Evolutionary conservation across 2,888 invertebrate genomes (phyloP).

Genomic region (Cerceris rybyensis): DNA sequence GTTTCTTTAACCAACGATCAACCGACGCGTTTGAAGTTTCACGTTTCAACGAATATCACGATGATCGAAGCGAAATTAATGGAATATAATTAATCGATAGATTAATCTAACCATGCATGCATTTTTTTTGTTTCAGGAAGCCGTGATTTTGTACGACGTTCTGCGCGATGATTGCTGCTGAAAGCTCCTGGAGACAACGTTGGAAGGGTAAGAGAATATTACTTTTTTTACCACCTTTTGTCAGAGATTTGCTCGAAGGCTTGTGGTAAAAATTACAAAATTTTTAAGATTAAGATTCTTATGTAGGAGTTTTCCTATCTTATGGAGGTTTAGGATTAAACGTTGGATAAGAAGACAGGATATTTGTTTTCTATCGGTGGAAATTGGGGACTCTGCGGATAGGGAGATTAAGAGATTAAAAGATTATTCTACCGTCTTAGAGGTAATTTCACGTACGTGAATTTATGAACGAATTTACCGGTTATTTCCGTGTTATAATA

Average conservation of each 20-base stretch:
- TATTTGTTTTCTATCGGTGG: too few species aligned
- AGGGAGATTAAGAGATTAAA: too few species aligned
- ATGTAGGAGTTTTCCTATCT: too few species aligned
- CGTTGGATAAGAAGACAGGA: too few species aligned
- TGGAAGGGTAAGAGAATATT: constrained; percentile 45
- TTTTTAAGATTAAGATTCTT: too few species aligned
- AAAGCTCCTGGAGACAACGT: constrained; percentile 46
- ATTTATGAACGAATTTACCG: too few species aligned
- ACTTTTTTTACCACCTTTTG: not conserved
- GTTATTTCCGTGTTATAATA: too few species aligned
- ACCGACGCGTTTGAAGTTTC: constrained; percentile 15
- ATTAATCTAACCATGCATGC: not conserved
- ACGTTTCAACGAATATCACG: constrained; percentile 13
- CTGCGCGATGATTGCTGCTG: constrained; percentile 47
- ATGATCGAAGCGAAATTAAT: not conserved
- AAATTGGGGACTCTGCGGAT: too few species aligned
- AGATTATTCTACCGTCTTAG: too few species aligned
- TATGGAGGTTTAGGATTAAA: not conserved
- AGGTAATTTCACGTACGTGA: too few species aligned
- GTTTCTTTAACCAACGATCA: constrained; percentile 41
- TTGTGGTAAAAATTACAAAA: too few species aligned
- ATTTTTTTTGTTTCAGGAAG: constrained; percentile 40
- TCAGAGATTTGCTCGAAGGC: too few species aligned
- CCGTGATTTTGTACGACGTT: constrained; percentile 13
- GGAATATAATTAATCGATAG: not conserved